Conservation (phyloP, 2,888 invertebrate species). For the Hyppa rectilinea region DNA sequence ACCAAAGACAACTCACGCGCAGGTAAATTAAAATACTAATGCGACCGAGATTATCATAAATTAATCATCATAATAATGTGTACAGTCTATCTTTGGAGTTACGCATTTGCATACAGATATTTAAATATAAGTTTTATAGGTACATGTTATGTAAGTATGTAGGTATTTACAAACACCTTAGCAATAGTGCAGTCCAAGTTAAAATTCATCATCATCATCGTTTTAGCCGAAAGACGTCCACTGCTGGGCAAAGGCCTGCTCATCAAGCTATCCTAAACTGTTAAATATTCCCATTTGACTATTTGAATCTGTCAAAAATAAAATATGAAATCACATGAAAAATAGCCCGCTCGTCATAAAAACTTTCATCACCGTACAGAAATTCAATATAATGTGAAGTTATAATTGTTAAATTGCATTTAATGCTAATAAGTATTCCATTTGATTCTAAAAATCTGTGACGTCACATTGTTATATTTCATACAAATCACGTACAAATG, state of each 20-base stretch:
- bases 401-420: no score
- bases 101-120: constrained; percentile 37
- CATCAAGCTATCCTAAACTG: no score
- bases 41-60: constrained; percentile 63
- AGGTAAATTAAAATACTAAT: constrained; percentile 60
- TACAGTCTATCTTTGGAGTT: constrained; percentile 42
- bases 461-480: no score
- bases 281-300: no score
- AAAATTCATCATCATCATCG: background rate
- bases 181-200: background rate
- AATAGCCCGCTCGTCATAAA: no score
- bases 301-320: no score
- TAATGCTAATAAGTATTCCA: no score
- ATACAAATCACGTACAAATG: no score
- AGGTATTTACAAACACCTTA: background rate
- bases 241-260: background rate
- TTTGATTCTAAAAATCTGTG: no score
- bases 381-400: no score
- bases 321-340: no score
- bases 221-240: background rate
- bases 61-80: constrained; percentile 58
- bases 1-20: constrained; percentile 35
- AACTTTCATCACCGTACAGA: no score
- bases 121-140: constrained; percentile 43
- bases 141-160: constrained; percentile 15